phyloP scores from a whole-genome alignment of 1,140 invertebrate species.

The Drosophila setifemur region DNA sequence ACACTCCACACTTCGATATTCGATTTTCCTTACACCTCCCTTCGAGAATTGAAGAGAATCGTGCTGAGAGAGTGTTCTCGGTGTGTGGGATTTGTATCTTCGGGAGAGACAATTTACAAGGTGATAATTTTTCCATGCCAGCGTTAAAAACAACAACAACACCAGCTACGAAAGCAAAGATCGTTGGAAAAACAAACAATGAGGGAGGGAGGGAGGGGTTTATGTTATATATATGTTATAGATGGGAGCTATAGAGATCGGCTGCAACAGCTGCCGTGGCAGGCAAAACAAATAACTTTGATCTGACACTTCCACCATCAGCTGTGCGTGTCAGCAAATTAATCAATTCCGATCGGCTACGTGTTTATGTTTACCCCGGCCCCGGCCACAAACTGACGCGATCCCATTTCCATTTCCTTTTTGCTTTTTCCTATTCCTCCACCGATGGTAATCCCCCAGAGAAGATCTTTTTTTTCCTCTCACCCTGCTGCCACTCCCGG shows the following conservation, averaged over 20 bases:
- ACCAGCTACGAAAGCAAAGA: conserved; percentile 30
- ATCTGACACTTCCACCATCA: conserved; percentile 64
- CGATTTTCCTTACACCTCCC: conserved; percentile 11
- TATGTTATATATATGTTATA: too few species aligned
- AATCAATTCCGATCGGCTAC: conserved; percentile 68
- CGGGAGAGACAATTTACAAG: conserved; percentile 51
- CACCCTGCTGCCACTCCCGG: neutral
- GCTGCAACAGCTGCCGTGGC: conserved; percentile 57
- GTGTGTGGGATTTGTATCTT: conserved; percentile 46
- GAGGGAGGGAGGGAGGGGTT: neutral
- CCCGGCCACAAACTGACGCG: conserved; percentile 46
- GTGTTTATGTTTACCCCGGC: conserved; percentile 35
- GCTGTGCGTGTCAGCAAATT: conserved; percentile 68
- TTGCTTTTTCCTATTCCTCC: conserved; percentile 24
- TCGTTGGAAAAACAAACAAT: conserved; percentile 60
- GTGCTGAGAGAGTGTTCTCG: conserved; percentile 21
- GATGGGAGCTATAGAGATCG: neutral
- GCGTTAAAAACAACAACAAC: conserved; percentile 40
- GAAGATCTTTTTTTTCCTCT: conserved; percentile 6
- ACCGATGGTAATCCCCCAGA: conserved; percentile 47
- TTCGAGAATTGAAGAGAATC: neutral
- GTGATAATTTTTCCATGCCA: conserved; percentile 47
- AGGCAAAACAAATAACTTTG: conserved; percentile 65
- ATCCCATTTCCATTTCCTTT: conserved; percentile 53
- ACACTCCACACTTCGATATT: neutral